A percentile compares a stretch with the other conserved stretches of the same genome.
These are phyloP conservation scores for Ptychodera flava DNA, from an alignment of 35 echinoderm and acorn worm species.

Conservation along the genomic window DNA sequence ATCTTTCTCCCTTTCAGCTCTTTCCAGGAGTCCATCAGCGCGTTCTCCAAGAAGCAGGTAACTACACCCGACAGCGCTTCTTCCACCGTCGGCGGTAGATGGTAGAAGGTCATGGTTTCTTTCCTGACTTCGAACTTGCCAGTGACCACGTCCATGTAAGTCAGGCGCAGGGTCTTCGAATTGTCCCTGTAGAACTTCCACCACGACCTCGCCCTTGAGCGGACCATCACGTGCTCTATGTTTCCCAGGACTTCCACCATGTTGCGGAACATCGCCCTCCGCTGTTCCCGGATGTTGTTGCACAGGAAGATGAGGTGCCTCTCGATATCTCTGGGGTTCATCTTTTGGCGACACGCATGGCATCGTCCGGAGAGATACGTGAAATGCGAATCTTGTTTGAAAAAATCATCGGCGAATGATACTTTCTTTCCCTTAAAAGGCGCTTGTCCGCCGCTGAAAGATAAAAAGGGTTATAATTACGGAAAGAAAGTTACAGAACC, in stretches of 20 bases:
- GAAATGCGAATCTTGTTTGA: background rate
- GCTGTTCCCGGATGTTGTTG: background rate
- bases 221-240: background rate
- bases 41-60: background rate
- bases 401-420: no score
- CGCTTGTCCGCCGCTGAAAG: no score
- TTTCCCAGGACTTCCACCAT: background rate
- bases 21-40: background rate
- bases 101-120: background rate
- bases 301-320: background rate
- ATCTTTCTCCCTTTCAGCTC: background rate
- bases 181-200: background rate
- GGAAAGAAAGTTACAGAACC: no score
- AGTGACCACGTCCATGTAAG: background rate
- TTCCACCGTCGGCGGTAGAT: background rate
- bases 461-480: no score
- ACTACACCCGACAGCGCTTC: background rate
- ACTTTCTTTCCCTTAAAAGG: no score
- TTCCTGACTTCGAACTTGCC: background rate
- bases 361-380: background rate
- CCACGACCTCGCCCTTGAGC: background rate
- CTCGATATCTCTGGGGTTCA: background rate
- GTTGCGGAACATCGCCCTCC: background rate
- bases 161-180: background rate
- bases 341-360: background rate